phyloP scores from a whole-genome alignment of 2,888 invertebrate species.

The Trichacis sp. region DNA sequence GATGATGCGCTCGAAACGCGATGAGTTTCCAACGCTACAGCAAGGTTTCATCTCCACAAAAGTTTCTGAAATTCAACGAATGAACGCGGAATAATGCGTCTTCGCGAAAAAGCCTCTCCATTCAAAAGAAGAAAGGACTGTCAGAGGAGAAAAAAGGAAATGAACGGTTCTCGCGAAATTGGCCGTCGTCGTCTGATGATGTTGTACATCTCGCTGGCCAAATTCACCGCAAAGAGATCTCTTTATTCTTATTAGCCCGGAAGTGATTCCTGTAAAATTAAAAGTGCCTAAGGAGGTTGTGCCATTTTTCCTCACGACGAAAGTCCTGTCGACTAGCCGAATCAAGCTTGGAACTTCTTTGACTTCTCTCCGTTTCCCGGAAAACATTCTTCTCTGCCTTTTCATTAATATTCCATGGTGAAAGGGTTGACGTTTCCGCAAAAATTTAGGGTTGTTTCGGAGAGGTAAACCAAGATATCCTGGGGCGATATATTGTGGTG shows the following conservation, averaged over 20 bases:
- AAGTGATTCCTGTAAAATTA: slow-evolving; percentile 68
- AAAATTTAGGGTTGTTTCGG: neutral
- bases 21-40: neutral
- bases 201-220: slow-evolving; percentile 50
- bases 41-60: neutral
- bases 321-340: slow-evolving; percentile 56
- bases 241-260: slow-evolving; percentile 67
- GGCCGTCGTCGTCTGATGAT: slow-evolving; percentile 51
- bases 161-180: slow-evolving; percentile 25
- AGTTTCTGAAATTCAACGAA: neutral
- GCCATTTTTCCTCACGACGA: no score
- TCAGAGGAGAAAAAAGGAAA: slow-evolving; percentile 34
- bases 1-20: neutral
- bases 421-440: no score
- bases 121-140: slow-evolving; percentile 44
- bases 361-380: slow-evolving; percentile 57
- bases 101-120: slow-evolving; percentile 35
- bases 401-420: no score
- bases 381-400: neutral
- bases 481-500: slow-evolving; percentile 22
- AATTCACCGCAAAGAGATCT: slow-evolving; percentile 56
- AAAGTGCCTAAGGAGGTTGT: slow-evolving; percentile 68
- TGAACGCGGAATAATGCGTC: slow-evolving; percentile 44
- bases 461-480: slow-evolving; percentile 12
- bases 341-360: slow-evolving; percentile 58